Base-by-base conservation (phyloP, 1,140 invertebrate species). In the Bombus superbus region DNA sequence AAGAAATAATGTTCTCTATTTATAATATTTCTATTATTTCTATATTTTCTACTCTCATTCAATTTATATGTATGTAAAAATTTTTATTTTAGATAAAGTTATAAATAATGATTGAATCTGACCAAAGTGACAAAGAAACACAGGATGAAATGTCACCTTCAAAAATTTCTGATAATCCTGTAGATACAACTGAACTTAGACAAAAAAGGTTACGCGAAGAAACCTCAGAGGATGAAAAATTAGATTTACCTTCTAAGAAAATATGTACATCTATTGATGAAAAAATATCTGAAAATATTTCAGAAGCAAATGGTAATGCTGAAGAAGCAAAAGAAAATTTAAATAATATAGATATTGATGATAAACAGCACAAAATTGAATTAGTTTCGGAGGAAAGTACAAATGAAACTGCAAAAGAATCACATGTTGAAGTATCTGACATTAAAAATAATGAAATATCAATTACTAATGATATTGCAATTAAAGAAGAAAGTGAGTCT, bases 41-140 rank as follows among this genome's bases (percentile, higher is more conserved):
- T 32, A 22, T 13, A 53, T 69, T 57, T 40, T 68, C n/a, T 28
- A 68, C 25, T 38, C 71, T 1, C 28, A n/a, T 57, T 72, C 8
- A 22, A 64, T 47, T 6, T 38, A 72, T 18, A 3, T 72, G 6
- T 15, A 69, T 68, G 28, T 13, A 62, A 78, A 44, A 3, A 47
- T n/a, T 44, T 69, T 77, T 22, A 42, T 83, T 83, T 57, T 18
- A 89, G 78, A 59, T 83, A 73, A 68, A 74, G 83, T 82, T 71
- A 28, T 71, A 68, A 74, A 92, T 88, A 88, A 94, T 94, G 93
- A 75, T 92, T 42, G 92, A 93, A 76, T 92, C 92, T 11, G 92
- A 94, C 86, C 92, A 91, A 69, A 92, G 89, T 47, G 92, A 93
- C 18, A 90, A 87, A 42, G 87, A 84, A 38, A 32, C 2, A n/a